Conservation (phyloP, 2,113 vertebrate species). For the Protobothrops flavoviridis region DNA sequence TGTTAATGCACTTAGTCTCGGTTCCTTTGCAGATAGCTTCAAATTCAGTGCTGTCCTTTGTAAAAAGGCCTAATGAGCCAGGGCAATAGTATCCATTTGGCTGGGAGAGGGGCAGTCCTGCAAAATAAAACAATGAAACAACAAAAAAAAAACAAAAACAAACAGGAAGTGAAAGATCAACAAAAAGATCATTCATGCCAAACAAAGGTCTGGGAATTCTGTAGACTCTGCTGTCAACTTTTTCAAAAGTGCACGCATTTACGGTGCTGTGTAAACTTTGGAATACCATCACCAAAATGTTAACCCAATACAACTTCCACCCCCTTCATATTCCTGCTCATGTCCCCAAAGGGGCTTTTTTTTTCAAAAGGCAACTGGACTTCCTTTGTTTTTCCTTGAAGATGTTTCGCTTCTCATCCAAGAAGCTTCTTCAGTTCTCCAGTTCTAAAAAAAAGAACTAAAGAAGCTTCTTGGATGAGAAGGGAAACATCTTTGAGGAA, state of each 20-base stretch:
- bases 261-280: not conserved
- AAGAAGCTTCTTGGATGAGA: too few species aligned
- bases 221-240: not conserved
- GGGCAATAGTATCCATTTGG: not conserved
- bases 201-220: not conserved
- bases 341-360: too few species aligned
- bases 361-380: too few species aligned
- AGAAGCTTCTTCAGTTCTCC: too few species aligned
- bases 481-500: too few species aligned
- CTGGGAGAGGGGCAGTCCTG: not conserved
- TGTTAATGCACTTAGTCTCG: not conserved
- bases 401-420: too few species aligned
- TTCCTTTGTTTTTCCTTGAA: too few species aligned
- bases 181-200: not conserved
- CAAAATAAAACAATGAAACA: not conserved
- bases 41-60: not conserved
- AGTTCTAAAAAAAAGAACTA: too few species aligned
- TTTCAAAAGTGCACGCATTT: not conserved
- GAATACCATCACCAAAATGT: not conserved
- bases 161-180: not conserved
- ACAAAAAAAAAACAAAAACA: too few species aligned
- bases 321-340: not conserved
- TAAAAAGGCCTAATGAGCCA: not conserved
- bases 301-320: not conserved
- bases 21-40: not conserved